These are phyloP conservation scores for Mirza zaza DNA, from an alignment of 2,113 vertebrate genomes.

Conservation along the genomic window DNA sequence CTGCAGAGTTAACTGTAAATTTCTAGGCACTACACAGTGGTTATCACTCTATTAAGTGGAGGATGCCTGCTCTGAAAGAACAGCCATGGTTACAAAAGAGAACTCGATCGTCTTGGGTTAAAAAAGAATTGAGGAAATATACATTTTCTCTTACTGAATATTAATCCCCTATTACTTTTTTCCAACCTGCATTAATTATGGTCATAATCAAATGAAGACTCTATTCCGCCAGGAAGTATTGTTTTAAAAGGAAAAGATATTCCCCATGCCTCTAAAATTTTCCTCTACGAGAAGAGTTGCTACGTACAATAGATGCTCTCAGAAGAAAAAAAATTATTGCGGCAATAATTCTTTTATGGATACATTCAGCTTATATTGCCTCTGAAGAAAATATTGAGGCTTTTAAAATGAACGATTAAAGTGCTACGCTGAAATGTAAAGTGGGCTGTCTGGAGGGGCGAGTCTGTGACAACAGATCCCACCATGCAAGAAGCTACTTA, in stretches of 20 bases:
- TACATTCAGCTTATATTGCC: neutral
- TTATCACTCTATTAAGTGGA: neutral
- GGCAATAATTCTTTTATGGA: neutral
- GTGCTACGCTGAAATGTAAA: neutral
- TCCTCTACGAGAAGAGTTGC: neutral
- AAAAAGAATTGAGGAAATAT: neutral
- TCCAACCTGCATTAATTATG: neutral
- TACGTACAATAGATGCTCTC: neutral
- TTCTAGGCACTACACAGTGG: neutral
- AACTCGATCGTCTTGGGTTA: neutral
- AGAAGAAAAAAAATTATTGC: neutral
- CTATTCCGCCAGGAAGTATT: neutral
- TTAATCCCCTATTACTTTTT: constrained; percentile 1
- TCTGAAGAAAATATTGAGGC: neutral
- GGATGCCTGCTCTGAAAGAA: neutral
- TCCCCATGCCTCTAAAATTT: neutral
- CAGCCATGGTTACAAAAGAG: neutral
- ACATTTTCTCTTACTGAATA: neutral
- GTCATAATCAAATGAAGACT: neutral
- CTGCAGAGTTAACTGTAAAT: neutral
- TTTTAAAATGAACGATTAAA: neutral
- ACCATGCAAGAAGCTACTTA: neutral
- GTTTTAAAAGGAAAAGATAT: neutral
- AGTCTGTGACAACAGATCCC: neutral
- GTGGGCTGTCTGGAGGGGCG: too few species aligned